Evolutionary conservation across 2,797 vertebrate genomes (phyloP), one percentile per base, ranked within the genome.

Genomic region (Craterocephalus amniculus): DNA sequence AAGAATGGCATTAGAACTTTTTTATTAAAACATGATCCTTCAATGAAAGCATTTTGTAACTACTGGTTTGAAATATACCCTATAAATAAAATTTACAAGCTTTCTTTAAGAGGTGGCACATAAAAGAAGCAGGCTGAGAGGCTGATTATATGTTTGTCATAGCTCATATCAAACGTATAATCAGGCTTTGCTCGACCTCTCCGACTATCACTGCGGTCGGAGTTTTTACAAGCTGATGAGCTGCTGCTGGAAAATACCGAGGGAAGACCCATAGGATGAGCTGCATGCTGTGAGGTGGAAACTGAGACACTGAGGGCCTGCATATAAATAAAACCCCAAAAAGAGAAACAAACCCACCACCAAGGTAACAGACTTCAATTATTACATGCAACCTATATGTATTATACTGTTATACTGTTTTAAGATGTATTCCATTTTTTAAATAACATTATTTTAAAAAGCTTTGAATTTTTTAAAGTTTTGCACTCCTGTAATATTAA

Each of bases 271-370:
- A 0, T 57, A 75, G 76, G 79, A 78, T 71, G 72, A 83, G 66
- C 72, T 70, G 63, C 58, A 65, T 55, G 59, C 13, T 55, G 70
- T 79, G 79, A 78, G 67, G 75, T 81, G 67, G 71, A 83, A 86
- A 76, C 40, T 35, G 54, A 83, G 49, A 83, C 67, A 78, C 71
- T 45, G 52, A 76, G 77, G 27, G 26, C 87, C 83, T 83, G 82
- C 76, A 16, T 48, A 76, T 89, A 83, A 87, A 82, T 81, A 59
- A 83, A 51, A 16, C 63, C 70, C 58, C 34, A 67, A 63, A 64
- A 79, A 80, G 56, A 70, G 20, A 85, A 55, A 84, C 58, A 80
- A 78, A 81, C 84, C 78, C 79, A 72, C 68, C 80, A 76, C 73
- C 79, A 67, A 67, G 64, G 76, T 52, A 63, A 75, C 76, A 55